Percentiles rank a stretch among this genome's conserved stretches.
phyloP scores from a whole-genome alignment of 1,140 invertebrate genomes.

The Melanaphis sacchari region DNA sequence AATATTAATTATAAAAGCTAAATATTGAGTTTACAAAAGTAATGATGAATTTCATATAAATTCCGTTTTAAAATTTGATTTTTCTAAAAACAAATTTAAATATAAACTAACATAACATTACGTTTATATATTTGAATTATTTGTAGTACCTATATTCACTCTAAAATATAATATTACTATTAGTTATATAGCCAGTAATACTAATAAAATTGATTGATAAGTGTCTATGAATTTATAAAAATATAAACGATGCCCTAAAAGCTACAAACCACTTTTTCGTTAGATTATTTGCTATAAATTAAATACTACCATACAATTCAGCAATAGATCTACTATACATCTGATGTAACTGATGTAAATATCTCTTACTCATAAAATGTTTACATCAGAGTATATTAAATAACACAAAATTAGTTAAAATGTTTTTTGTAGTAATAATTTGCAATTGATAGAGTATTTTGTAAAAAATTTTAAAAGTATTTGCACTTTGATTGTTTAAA shows the following conservation, averaged over 20 bases:
- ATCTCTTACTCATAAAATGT: not conserved
- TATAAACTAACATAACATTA: not conserved
- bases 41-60: not conserved
- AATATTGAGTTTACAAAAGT: not conserved
- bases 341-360: too few relatives aligned
- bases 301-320: not conserved
- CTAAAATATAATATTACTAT: not conserved
- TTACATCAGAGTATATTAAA: not conserved
- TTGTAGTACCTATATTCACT: not conserved
- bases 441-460: not conserved
- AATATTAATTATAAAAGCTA: not conserved
- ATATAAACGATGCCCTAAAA: too few relatives aligned
- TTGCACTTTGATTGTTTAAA: not conserved
- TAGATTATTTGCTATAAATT: not conserved
- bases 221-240: not conserved
- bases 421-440: not conserved
- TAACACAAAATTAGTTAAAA: too few relatives aligned
- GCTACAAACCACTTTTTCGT: not conserved
- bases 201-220: not conserved
- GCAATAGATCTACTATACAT: too few relatives aligned
- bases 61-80: too few relatives aligned
- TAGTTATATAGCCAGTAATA: not conserved
- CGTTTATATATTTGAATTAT: not conserved
- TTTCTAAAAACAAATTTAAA: not conserved
- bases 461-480: not conserved